These are phyloP conservation scores for Luffia ferchaultella DNA, from an alignment of 2,888 invertebrate genomes.

Conservation along the genomic window DNA sequence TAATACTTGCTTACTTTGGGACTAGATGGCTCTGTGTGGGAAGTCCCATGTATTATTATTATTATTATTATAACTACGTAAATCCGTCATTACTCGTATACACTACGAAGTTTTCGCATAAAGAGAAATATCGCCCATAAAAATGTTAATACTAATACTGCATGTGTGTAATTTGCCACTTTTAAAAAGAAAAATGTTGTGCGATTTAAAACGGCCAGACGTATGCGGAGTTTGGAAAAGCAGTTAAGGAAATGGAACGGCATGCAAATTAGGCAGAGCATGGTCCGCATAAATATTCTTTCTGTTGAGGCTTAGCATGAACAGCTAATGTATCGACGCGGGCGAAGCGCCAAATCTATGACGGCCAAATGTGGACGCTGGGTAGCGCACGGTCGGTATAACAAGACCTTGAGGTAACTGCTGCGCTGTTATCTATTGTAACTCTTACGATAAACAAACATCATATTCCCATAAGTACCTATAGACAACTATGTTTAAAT, in stretches of 20 bases:
- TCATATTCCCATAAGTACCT: too few species aligned
- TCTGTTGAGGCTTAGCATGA: background rate
- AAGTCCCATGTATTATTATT: too few species aligned
- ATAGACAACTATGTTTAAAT: too few species aligned
- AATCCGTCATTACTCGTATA: too few species aligned
- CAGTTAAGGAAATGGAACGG: conserved; percentile 45
- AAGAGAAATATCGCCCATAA: conserved; percentile 51
- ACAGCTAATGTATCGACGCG: conserved; percentile 3
- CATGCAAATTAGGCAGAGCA: conserved; percentile 38
- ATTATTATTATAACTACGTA: too few species aligned
- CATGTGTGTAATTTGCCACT: conserved; percentile 60
- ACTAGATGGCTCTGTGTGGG: too few species aligned
- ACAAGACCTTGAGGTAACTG: background rate
- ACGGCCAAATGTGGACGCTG: background rate
- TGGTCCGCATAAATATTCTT: background rate
- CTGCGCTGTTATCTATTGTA: background rate
- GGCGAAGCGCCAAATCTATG: background rate
- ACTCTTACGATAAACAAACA: too few species aligned
- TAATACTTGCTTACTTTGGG: too few species aligned
- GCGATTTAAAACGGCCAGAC: conserved; percentile 26
- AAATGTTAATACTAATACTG: conserved; percentile 58
- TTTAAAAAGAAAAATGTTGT: conserved; percentile 47
- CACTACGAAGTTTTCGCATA: too few species aligned
- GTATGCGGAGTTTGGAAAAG: conserved; percentile 41
- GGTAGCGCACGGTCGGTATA: background rate